Conservation (phyloP, 1,140 invertebrate genomes). For the Lasaia peninsularis region DNA sequence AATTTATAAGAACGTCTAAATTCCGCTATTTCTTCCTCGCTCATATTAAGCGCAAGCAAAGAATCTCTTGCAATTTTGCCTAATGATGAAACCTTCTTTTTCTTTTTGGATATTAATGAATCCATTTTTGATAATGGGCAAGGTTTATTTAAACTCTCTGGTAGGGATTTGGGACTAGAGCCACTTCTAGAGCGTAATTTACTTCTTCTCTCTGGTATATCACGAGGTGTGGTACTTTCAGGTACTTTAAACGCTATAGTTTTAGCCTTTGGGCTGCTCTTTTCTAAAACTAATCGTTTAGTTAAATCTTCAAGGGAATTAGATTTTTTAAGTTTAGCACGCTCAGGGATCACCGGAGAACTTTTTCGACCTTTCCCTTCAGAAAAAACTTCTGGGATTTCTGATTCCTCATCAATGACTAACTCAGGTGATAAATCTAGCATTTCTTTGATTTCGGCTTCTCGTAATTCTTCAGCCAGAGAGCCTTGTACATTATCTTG, state of each 20-base stretch:
- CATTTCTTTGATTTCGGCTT: constrained; percentile 57
- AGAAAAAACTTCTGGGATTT: constrained; percentile 51
- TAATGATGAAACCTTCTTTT: constrained; percentile 62
- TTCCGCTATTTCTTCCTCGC: constrained; percentile 67
- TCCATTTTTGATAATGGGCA: constrained; percentile 61
- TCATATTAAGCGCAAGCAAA: constrained; percentile 67
- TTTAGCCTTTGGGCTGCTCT: constrained; percentile 53
- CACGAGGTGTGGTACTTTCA: constrained; percentile 51
- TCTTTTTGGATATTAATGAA: constrained; percentile 51
- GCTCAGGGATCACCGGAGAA: constrained; percentile 52
- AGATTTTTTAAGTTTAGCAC: constrained; percentile 61
- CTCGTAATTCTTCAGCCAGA: constrained; percentile 55
- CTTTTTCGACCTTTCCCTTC: constrained; percentile 45
- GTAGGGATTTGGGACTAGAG: constrained; percentile 68
- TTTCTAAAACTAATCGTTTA: constrained; percentile 27
- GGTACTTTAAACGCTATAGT: constrained; percentile 65
- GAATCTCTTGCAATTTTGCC: constrained; percentile 72
- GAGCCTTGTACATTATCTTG: constrained; percentile 39
- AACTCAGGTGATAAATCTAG: constrained; percentile 62
- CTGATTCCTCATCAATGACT: constrained; percentile 54
- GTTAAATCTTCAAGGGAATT: constrained; percentile 64
- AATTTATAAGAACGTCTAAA: constrained; percentile 60
- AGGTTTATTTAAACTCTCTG: constrained; percentile 62
- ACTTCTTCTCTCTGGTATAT: constrained; percentile 50
- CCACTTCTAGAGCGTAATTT: constrained; percentile 55